Evolutionary conservation across 2,113 vertebrate species (phyloP), one percentile per base, ranked within the genome.

Genomic region (Ia io): DNA sequence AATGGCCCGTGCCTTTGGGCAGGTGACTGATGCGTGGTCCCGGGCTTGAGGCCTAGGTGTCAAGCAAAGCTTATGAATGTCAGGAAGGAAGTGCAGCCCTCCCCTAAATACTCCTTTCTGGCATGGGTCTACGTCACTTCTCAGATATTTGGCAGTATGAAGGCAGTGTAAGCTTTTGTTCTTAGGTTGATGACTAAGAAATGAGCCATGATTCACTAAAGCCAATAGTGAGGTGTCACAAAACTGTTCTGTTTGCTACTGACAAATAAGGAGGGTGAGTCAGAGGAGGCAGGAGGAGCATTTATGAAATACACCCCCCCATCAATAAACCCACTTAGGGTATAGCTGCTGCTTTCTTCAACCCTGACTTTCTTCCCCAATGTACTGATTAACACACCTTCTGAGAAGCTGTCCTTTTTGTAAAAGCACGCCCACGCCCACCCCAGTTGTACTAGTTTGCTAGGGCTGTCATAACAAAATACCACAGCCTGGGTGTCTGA

Each of bases 11-110:
- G 80, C 95, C 69, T 94, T 87, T 25, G 78, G 96, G 82, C 71
- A 83, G 88, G 91, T 84, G 85, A 86, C 49, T 79, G 82, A 32
- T 56, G 35, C 93, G 96, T 95, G 85, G 90, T 83, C 85, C 83
- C 32, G 73, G 73, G 90, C 85, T 80, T 0, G 6, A 88, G 88
- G 84, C 61, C 80, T 3, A 2, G 20, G n/a, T 70, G 28, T 78
- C 67, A 59, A 44, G 84, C 47, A 67, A 69, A 95, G 56, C 77
- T 82, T 32, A 9, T 40, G 92, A 53, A 44, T 42, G 28, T 74
- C 8, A 88, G 12, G 47, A 76, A 32, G 20, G 9, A 23, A 67
- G 25, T 6, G 2, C 40, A 32, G 56, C 20, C 14, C 44, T 2
- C 61, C 9, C 16, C 2, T 16, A 20, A 13, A 11, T 9, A 6